Evolutionary conservation across 1,140 invertebrate genomes (phyloP).

Genomic region (Cataglyphis hispanica): DNA sequence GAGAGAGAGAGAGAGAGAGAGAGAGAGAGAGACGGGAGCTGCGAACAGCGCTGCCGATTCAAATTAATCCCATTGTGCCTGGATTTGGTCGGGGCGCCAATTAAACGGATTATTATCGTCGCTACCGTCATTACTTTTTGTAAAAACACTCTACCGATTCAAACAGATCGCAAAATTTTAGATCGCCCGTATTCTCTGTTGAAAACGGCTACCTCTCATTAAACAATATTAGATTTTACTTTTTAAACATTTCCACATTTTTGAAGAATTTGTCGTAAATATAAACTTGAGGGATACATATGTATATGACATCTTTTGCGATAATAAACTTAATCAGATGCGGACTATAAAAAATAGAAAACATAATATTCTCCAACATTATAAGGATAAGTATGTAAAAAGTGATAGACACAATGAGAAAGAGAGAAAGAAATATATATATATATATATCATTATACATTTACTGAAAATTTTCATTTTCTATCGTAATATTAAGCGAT

Average conservation of each 20-base stretch:
- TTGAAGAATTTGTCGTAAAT: background rate
- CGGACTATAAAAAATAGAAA: background rate
- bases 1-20: conserved; percentile 67
- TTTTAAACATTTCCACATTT: conserved; percentile 1
- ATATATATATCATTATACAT: too few relatives aligned
- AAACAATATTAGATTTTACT: conserved; percentile 40
- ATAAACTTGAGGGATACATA: background rate
- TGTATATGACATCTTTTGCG: background rate
- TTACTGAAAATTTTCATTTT: background rate
- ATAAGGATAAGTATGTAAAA: conserved; percentile 5
- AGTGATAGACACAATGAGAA: background rate
- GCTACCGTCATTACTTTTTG: conserved; percentile 78
- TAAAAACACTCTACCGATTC: conserved; percentile 62
- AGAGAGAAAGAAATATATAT: background rate
- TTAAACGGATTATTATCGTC: conserved; percentile 78
- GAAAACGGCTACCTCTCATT: conserved; percentile 11
- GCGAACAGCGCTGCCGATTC: conserved; percentile 75
- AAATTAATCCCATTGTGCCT: conserved; percentile 78
- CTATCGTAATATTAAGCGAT: conserved; percentile 14
- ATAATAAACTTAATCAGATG: background rate
- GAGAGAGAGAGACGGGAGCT: conserved; percentile 63
- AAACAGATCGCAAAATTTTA: conserved; percentile 68
- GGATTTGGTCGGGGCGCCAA: conserved; percentile 77
- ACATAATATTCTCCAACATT: conserved; percentile 3
- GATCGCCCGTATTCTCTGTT: conserved; percentile 12